Percentiles rank a stretch among this genome's conserved stretches.
Evolutionary conservation across 2,113 vertebrate species (phyloP).

Genomic region (Tinamus guttatus): DNA sequence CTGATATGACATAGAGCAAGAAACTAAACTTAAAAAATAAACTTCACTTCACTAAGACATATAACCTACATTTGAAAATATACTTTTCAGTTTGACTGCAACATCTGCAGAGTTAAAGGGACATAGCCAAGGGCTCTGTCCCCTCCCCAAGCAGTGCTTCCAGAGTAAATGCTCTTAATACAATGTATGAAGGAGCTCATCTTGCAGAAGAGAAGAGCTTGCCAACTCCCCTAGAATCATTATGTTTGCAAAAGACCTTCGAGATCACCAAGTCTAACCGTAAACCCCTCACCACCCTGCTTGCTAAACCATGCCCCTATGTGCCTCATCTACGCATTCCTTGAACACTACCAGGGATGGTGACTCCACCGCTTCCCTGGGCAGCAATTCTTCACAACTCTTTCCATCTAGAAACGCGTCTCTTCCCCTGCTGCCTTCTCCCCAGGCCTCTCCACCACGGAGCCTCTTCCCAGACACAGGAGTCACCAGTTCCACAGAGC

Average conservation of each 20-base stretch:
- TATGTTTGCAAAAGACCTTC: too few relatives aligned
- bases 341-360: too few relatives aligned
- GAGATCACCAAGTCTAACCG: too few relatives aligned
- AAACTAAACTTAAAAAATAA: not conserved
- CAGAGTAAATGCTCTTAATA: not conserved
- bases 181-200: not conserved
- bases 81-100: not conserved
- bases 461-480: not conserved
- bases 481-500: not conserved
- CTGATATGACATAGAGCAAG: not conserved
- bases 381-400: too few relatives aligned
- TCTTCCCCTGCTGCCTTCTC: not conserved
- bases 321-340: too few relatives aligned
- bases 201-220: slow-evolving; percentile 5
- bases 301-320: too few relatives aligned
- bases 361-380: too few relatives aligned
- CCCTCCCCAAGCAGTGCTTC: slow-evolving; percentile 8
- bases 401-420: too few relatives aligned
- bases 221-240: not conserved
- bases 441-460: not conserved
- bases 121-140: not conserved
- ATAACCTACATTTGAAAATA: not conserved
- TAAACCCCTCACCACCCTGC: too few relatives aligned
- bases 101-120: slow-evolving; percentile 5
- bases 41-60: not conserved